Evolutionary conservation across 1,140 invertebrate species (phyloP).

Genomic region (Aphaenogaster floridana): DNA sequence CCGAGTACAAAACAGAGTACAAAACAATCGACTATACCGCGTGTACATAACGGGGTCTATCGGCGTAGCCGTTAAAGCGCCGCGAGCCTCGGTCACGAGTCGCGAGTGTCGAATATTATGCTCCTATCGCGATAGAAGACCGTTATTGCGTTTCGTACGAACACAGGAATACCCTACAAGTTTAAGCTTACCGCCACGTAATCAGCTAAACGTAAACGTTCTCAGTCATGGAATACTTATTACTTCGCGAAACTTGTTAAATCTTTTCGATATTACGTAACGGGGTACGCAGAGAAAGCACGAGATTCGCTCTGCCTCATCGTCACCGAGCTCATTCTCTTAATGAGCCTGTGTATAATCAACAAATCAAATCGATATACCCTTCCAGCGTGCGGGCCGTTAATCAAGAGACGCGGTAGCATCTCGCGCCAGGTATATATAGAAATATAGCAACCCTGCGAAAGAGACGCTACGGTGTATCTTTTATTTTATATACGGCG

Average conservation of each 20-base stretch:
- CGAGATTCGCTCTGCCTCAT: constrained; percentile 13
- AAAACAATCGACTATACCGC: constrained; percentile 30
- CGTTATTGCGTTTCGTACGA: constrained; percentile 42
- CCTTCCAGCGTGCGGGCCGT: background rate
- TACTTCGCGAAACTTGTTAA: constrained; percentile 8
- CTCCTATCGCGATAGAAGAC: constrained; percentile 14
- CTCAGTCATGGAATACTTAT: constrained; percentile 44
- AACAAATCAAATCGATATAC: constrained; percentile 27
- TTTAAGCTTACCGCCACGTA: constrained; percentile 21
- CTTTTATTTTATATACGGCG: constrained; percentile 13
- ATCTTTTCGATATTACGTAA: constrained; percentile 33
- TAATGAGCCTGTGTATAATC: constrained; percentile 24
- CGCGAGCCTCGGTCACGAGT: background rate
- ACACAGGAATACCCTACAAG: constrained; percentile 23
- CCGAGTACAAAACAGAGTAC: background rate
- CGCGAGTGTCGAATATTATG: constrained; percentile 30
- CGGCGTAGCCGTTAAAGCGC: constrained; percentile 7
- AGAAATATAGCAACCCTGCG: constrained; percentile 17
- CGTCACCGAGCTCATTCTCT: background rate
- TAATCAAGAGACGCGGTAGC: constrained; percentile 2
- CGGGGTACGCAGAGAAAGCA: background rate
- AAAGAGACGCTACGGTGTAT: background rate
- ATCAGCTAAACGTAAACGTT: constrained; percentile 38
- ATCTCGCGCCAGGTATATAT: constrained; percentile 8
- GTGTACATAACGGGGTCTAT: constrained; percentile 33